Evolutionary conservation across 2,888 invertebrate species (phyloP).

Genomic region (Morinoia aosen): DNA sequence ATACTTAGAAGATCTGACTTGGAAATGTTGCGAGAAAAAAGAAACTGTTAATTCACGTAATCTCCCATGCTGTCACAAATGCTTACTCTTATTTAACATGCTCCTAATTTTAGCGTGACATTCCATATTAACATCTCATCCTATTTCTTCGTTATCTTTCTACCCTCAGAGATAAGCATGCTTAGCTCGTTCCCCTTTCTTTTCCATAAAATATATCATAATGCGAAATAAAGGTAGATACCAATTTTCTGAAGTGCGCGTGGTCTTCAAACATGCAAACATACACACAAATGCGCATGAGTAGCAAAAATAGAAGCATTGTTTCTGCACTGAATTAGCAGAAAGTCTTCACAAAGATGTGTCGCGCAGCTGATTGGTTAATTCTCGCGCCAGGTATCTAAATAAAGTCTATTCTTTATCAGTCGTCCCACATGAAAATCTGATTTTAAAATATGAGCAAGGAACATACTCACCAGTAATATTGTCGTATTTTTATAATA

Average conservation of each 20-base stretch:
- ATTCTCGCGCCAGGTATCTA: background rate
- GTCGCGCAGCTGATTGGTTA: background rate
- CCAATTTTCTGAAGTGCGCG: background rate
- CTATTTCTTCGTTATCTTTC: background rate
- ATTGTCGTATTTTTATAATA: background rate
- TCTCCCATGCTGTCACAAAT: too few relatives aligned
- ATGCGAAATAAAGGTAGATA: background rate
- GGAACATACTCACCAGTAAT: background rate
- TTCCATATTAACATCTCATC: background rate
- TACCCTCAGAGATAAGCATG: background rate
- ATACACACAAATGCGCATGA: background rate
- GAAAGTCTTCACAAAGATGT: background rate
- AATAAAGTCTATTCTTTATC: background rate
- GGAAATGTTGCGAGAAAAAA: too few relatives aligned
- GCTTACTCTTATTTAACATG: too few relatives aligned
- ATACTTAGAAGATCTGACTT: background rate
- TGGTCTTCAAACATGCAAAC: too few relatives aligned
- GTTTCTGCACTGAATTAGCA: background rate
- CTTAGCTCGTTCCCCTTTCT: background rate
- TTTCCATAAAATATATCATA: background rate
- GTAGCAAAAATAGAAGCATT: background rate
- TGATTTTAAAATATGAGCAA: background rate
- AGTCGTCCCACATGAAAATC: background rate
- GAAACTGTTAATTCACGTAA: too few relatives aligned
- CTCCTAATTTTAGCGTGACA: too few relatives aligned